Evolutionary conservation across 2,888 invertebrate genomes (phyloP), one percentile per base, ranked within the genome.

Genomic region (Drosophila mettleri): DNA sequence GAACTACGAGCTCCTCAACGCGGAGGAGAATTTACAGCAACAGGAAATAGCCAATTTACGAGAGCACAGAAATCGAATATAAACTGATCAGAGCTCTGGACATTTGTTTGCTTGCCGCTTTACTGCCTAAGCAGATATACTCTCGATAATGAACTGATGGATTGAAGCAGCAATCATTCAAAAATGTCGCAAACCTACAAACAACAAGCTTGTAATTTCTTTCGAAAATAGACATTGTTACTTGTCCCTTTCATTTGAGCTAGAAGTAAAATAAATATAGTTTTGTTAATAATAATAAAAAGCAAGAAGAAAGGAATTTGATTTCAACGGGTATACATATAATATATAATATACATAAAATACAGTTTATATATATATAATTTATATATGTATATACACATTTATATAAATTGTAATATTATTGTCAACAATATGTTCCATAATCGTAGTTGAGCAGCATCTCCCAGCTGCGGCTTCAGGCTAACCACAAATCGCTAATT

Each of bases 391-490:
- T 68, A 57, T 45, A 53, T 53, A 74, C 54, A 69, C 60, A 69
- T 66, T 39, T 62, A 78, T 74, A 77, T 74, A 78, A 66, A 77
- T 72, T 59, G 68, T 73, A 88, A 71, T 89, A 88, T 88, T 88
- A 88, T 88, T 88, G 88, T 88, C 88, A 88, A 89, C 88, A 86
- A 84, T 76, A 78, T 86, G 79, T 79, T 73, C 69, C 76, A 80
- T 85, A 78, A 58, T 74, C 68, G 66, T 74, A 78, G 46, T 60
- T 67, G 58, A 76, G 59, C 68, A 68, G 75, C 73, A 46, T 45
- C 18, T 48, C 46, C 46, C 63, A 64, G 58, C 69, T 85, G 86
- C 76, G 76, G 78, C 80, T 83, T 76, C 78, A 41, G 76, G 76
- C 68, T 62, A 74, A 72, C 66, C 66, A 34, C 45, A 45, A 67